Percentiles rank a stretch among this genome's conserved stretches.
These are phyloP conservation scores for Rhinolophus ferrumequinum DNA, from an alignment of 2,113 vertebrate species.

Conservation along the genomic window DNA sequence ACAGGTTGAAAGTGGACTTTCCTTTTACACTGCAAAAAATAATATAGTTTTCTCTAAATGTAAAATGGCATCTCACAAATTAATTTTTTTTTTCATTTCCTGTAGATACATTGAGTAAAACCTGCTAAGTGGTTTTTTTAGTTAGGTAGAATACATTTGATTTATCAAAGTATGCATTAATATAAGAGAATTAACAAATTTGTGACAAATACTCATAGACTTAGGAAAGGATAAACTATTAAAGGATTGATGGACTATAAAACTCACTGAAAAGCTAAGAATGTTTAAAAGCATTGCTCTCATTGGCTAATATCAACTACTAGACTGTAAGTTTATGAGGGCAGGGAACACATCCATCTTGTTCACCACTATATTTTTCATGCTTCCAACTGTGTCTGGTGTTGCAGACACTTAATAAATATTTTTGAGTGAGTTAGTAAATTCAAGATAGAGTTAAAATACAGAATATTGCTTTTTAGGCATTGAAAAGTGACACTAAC, in stretches of 20 bases:
- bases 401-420: not conserved
- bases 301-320: not conserved
- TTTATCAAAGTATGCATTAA: not conserved
- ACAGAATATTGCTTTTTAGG: conserved; percentile 9
- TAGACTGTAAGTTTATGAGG: not conserved
- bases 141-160: not conserved
- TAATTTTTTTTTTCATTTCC: conserved; percentile 23
- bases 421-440: not conserved
- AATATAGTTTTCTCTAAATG: conserved; percentile 22
- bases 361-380: not conserved
- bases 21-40: not conserved
- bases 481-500: conserved; percentile 5
- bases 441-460: not conserved
- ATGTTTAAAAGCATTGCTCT: not conserved
- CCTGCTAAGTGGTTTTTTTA: not conserved
- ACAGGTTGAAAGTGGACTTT: not conserved
- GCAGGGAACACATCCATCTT: not conserved
- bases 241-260: conserved; percentile 3
- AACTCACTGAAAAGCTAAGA: not conserved
- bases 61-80: not conserved
- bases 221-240: conserved; percentile 19
- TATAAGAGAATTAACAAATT: conserved; percentile 15
- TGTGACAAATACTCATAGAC: not conserved
- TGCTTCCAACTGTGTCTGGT: not conserved
- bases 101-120: not conserved